A percentile compares a stretch with the other conserved stretches of the same genome.
These are phyloP conservation scores for Staurois parvus DNA, from an alignment of 2,797 vertebrate species.

Conservation along the genomic window DNA sequence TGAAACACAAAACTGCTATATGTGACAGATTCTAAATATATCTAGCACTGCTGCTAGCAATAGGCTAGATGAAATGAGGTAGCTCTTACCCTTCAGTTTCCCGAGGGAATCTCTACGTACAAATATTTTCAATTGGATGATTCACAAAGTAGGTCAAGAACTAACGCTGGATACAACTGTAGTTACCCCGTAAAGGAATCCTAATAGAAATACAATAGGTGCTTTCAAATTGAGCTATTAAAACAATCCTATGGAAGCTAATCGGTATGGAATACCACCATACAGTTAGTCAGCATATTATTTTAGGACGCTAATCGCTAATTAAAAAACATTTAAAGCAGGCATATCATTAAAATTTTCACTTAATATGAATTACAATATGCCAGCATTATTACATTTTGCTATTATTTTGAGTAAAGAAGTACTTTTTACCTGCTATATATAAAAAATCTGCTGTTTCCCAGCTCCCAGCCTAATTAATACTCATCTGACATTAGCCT, in stretches of 20 bases:
- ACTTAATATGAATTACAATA: too few relatives aligned
- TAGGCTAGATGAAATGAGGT: slow-evolving; percentile 46
- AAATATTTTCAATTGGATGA: slow-evolving; percentile 50
- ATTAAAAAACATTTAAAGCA: background rate
- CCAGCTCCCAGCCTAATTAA: too few relatives aligned
- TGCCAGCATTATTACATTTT: too few relatives aligned
- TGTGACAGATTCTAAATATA: slow-evolving; percentile 60
- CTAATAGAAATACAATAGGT: background rate
- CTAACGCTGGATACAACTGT: background rate
- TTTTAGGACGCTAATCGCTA: background rate
- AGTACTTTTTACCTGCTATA: too few relatives aligned
- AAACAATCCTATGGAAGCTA: background rate
- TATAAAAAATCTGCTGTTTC: too few relatives aligned
- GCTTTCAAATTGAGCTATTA: background rate
- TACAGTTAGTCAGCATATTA: background rate
- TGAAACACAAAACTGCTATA: slow-evolving; percentile 45
- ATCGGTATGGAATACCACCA: background rate
- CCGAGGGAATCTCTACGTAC: slow-evolving; percentile 49
- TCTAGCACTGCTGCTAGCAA: slow-evolving; percentile 37
- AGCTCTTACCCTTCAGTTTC: slow-evolving; percentile 39
- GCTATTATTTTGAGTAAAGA: too few relatives aligned
- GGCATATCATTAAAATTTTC: background rate
- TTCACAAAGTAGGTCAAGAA: slow-evolving; percentile 56
- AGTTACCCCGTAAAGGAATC: slow-evolving; percentile 11
- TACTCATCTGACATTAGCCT: too few relatives aligned